Base-by-base conservation (phyloP, 2,888 invertebrate genomes). In the Deilephila porcellus region DNA sequence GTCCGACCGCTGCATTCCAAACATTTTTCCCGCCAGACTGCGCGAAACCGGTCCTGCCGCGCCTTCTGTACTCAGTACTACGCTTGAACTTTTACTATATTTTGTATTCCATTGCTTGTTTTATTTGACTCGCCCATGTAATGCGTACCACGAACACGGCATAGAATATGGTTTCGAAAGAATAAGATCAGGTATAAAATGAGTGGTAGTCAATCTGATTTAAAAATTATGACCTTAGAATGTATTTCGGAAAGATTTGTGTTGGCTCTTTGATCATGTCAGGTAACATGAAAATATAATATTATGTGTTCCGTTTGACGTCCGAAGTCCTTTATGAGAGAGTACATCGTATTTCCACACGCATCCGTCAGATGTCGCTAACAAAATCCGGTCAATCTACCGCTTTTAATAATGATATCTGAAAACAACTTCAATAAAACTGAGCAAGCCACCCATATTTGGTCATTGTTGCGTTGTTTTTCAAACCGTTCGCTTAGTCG, bases 21-120 rank as follows among this genome's bases (percentile, higher is more conserved):
- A 74, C 78, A 82, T 70, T 77, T 81, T 82, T 81, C 81, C 83
- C 80, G 83, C 83, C 83, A 81, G 71, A 74, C 64, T 62, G 70
- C 73, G 70, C 62, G 53, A 74, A 81, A 82, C 81, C 81, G 80
- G 82, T 82, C 74, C 45, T 71, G 20, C 56, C 45, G 72, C 52
- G 67, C 59, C 64, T 67, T 67, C 59, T n/a, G 20, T 52, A 6
- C 5, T 34, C 59, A 11, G 20, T 52, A 6, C 5, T 34, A 70
- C 59, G 64, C n/a, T 19, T 29, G 67, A 25, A 59, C 17, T 60
- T 5, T 56, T 20, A 11, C 6, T 17, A 20, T 19, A 1, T 19
- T 59, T 67, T n/a, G 1, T n/a, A 0, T 56, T 73, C 25, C 67
- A 73, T 73, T 73, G 32, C 59, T 5, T 19, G 32, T 25, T 73